Base-by-base conservation (phyloP, 2,113 vertebrate species). In the Spea multiplicata region DNA sequence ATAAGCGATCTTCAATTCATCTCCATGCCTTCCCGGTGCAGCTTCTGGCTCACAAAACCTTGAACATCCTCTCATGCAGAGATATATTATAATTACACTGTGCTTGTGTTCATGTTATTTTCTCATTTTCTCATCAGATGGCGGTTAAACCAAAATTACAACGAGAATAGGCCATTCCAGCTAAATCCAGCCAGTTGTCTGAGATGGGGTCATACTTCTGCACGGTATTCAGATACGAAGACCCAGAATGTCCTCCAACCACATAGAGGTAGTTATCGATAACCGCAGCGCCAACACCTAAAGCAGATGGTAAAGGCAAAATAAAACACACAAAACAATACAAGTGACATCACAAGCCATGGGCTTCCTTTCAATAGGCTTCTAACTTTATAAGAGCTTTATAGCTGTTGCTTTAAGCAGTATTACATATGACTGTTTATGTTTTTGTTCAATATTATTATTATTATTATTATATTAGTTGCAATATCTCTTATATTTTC, bases 91-190 rank as follows among this genome's bases (percentile, higher is more conserved):
- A 48, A 65, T 75, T 84, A 47, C 86, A 74, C 17, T 47, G 76
- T 87, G 88, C 81, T 6, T 53, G 6, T 84, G 79, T 85, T 76
- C 81, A 69, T 6, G 80, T 84, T 50, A 76, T 30, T 30, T 30
- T 30, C 30, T 30, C 30, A 1, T 30, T 30, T 30, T 30, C 30
- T 64, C 83, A 86, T 99, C 96, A 99, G 87, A 99, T 96, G 0
- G 97, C 96, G 13, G 96, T 95, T 67, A 99, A 88, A 80, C 97
- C 97, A 86, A 99, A 99, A 84, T 99, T 99, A 92, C 97, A 99
- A 5, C 97, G 96, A 76, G 96, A 98, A 85, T 95, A 95, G 90
- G 94, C 92, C 97, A 98, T 98, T 53, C 96, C 96, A 1, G 95
- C 96, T 0, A 94, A 96, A 91, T 99, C 97, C 91, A 94, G 92